Evolutionary conservation across 2,113 vertebrate genomes (phyloP).

Genomic region (Oryzias celebensis): DNA sequence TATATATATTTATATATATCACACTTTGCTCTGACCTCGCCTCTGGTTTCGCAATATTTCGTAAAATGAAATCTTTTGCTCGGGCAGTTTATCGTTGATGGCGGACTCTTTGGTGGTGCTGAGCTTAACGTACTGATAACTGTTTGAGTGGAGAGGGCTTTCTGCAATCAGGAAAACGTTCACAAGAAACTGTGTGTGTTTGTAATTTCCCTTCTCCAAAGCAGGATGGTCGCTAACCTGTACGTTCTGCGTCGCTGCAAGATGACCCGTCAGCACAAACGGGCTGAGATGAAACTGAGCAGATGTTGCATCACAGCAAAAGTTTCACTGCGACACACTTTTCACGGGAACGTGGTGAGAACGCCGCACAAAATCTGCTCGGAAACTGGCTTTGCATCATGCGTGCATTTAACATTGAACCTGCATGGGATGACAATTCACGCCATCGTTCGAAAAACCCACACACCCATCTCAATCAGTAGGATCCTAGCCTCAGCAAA

Average conservation of each 20-base stretch:
- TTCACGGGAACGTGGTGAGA: slow-evolving; percentile 34
- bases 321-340: slow-evolving; percentile 32
- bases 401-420: slow-evolving; percentile 42
- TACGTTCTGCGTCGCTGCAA: slow-evolving; percentile 5
- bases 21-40: slow-evolving; percentile 69
- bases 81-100: slow-evolving; percentile 66
- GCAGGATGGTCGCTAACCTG: slow-evolving; percentile 28
- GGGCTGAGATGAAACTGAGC: slow-evolving; percentile 14
- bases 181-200: slow-evolving; percentile 6
- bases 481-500: slow-evolving; percentile 42
- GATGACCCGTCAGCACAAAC: slow-evolving; percentile 17
- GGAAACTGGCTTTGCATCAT: slow-evolving; percentile 37
- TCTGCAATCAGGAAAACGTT: slow-evolving; percentile 24
- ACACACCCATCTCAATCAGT: slow-evolving; percentile 14
- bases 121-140: slow-evolving; percentile 41
- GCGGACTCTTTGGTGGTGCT: slow-evolving; percentile 77
- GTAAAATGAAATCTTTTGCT: slow-evolving; percentile 61
- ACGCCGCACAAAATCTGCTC: slow-evolving; percentile 31
- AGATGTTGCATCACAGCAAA: slow-evolving; percentile 42
- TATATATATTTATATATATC: slow-evolving; percentile 62
- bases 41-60: slow-evolving; percentile 56
- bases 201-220: slow-evolving; percentile 29
- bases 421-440: slow-evolving; percentile 23
- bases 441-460: slow-evolving; percentile 37
- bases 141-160: slow-evolving; percentile 32